These are phyloP conservation scores for Drosophila azteca DNA, from an alignment of 1,140 invertebrate species.

Conservation along the genomic window DNA sequence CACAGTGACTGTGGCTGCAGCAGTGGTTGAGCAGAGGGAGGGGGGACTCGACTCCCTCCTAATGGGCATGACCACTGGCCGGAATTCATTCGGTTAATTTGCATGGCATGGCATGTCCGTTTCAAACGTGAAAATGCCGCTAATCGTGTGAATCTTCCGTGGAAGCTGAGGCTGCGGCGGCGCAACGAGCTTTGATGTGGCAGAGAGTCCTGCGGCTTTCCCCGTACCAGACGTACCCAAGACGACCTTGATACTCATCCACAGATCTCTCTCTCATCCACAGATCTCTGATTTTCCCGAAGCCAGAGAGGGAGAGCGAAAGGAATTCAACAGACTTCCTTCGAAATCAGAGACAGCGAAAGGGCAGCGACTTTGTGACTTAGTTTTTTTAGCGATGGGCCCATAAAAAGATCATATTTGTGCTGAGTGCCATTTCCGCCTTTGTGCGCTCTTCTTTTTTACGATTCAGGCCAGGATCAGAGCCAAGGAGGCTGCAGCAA, in stretches of 20 bases:
- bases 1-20: neutral
- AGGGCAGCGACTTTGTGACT: slow-evolving; percentile 47
- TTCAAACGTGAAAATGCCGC: slow-evolving; percentile 40
- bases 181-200: slow-evolving; percentile 38
- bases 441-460: slow-evolving; percentile 54
- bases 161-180: slow-evolving; percentile 36
- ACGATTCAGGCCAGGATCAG: slow-evolving; percentile 35
- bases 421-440: slow-evolving; percentile 4
- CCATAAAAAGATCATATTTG: slow-evolving; percentile 72
- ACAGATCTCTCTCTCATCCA: slow-evolving; percentile 1
- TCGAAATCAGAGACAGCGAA: neutral
- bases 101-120: slow-evolving; percentile 40
- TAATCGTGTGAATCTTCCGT: slow-evolving; percentile 47
- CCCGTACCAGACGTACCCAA: slow-evolving; percentile 13
- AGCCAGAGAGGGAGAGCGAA: neutral
- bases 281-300: neutral
- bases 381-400: slow-evolving; percentile 53
- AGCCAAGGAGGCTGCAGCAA: slow-evolving; percentile 1
- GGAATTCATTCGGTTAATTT: slow-evolving; percentile 70
- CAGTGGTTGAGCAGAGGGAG: slow-evolving; percentile 6
- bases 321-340: neutral
- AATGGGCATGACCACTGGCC: slow-evolving; percentile 59
- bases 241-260: slow-evolving; percentile 2
- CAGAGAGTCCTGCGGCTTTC: slow-evolving; percentile 58
- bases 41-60: slow-evolving; percentile 23